A percentile compares a stretch with the other conserved stretches of the same genome.
phyloP scores from a whole-genome alignment of 2,113 vertebrate genomes.

The Felis chaus region DNA sequence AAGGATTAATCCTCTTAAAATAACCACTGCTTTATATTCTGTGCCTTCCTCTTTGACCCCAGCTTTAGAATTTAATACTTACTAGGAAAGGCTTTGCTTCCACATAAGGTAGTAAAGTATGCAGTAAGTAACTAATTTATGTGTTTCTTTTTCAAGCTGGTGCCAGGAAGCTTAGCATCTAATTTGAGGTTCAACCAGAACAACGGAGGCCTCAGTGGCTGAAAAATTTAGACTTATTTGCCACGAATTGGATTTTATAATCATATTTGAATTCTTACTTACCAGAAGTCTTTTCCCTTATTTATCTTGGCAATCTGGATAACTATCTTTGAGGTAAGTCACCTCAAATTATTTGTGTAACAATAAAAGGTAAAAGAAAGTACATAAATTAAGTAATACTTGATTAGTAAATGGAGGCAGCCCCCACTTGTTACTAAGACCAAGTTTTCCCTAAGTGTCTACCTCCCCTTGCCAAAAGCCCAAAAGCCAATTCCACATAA shows the following conservation, averaged over 20 bases:
- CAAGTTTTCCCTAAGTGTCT: not conserved
- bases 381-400: not conserved
- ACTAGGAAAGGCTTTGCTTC: not conserved
- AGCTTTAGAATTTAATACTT: not conserved
- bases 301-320: not conserved
- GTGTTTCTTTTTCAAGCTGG: not conserved
- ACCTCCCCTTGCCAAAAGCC: not conserved
- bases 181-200: not conserved
- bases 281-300: not conserved
- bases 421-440: not conserved
- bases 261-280: not conserved
- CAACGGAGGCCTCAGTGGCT: not conserved
- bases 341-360: not conserved
- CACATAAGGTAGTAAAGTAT: not conserved
- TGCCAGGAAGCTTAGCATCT: not conserved
- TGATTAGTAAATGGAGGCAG: not conserved
- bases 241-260: not conserved
- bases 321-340: not conserved
- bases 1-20: not conserved
- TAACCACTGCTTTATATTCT: not conserved
- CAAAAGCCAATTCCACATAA: not conserved
- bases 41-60: not conserved
- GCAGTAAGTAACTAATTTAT: not conserved
- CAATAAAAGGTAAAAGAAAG: not conserved
- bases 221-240: not conserved